Base-by-base conservation (phyloP, 2,113 vertebrate species). In the Polypterus bichir region DNA sequence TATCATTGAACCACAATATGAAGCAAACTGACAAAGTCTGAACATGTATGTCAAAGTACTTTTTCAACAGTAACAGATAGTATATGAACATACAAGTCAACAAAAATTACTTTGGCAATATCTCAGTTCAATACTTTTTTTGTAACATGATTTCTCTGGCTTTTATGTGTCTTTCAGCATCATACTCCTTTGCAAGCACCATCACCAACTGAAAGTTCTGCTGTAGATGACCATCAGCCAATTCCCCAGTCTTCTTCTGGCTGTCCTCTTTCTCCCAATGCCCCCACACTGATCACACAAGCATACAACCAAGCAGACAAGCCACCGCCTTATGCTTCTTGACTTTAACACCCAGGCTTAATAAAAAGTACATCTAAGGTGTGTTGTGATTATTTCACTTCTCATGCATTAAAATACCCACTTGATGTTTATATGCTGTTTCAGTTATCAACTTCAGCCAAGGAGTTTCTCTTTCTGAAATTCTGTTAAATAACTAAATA, bases 321-420 rank as follows among this genome's bases (percentile, higher is more conserved):
- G 65, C 94, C 93, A 6, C 93, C 94, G 4, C 91, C 94, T 0
- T 97, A 94, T 0, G 81, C 88, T 46, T 94, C 88, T 8, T 94
- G 86, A 85, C 57, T 4, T 53, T 49, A 7, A 53, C 45, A 45
- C 1, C 44, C 10, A 45, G 47, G 51, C 3, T 10, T 10, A 52
- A n/a, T n/a, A 9, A 45, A 52, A 27, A 27, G 7, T 10, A 3
- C 6, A 10, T 3, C 10, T 6, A 52, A 52, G 51, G 3, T 44
- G 54, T 46, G 49, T n/a, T 48, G 44, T 48, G 27, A 49, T 7
- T n/a, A 46, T 46, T 27, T 3, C 49, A 62, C 60, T 44, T 58
- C 56, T 58, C 56, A 46, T 44, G 60, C 60, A 53, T 9, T 46
- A 6, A 27, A 27, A 27, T 27, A 27, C 27, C 27, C 27, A 27